A percentile compares a stretch with the other conserved stretches of the same genome.
These are phyloP conservation scores for Phrynocephalus versicolor DNA, from an alignment of 2,113 vertebrate species.

Conservation along the genomic window DNA sequence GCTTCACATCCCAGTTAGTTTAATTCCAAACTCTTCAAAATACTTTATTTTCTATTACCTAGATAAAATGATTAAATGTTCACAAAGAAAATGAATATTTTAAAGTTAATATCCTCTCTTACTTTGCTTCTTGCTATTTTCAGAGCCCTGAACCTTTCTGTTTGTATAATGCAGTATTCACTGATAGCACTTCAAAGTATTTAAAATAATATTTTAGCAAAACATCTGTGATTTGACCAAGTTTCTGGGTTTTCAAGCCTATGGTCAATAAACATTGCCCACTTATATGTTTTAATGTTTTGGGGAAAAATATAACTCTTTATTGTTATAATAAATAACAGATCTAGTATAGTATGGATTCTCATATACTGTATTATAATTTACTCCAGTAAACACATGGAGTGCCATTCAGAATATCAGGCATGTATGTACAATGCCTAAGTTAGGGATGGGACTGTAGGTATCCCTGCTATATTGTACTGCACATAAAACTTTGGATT, in stretches of 20 bases:
- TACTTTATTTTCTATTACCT: background rate
- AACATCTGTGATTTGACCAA: background rate
- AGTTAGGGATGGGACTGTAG: too few relatives aligned
- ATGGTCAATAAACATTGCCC: background rate
- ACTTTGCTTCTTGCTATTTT: background rate
- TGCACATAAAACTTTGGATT: too few relatives aligned
- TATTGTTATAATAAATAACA: too few relatives aligned
- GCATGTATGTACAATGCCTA: too few relatives aligned
- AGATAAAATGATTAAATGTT: slow-evolving; percentile 8
- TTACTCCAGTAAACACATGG: too few relatives aligned
- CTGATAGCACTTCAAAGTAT: slow-evolving; percentile 1
- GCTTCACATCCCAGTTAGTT: background rate
- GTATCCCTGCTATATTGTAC: too few relatives aligned
- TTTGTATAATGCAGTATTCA: background rate
- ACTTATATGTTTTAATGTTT: background rate
- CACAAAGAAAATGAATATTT: background rate
- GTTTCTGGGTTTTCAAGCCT: background rate
- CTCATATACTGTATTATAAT: too few relatives aligned
- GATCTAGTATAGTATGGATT: too few relatives aligned
- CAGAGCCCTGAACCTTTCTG: background rate
- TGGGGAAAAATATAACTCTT: too few relatives aligned
- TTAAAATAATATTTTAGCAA: background rate
- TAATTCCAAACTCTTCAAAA: slow-evolving; percentile 16
- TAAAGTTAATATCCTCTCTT: background rate
- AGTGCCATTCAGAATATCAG: too few relatives aligned